These are phyloP conservation scores for Calvadosia cruxmelitensis DNA, from an alignment of 30 jellyfish, hydroid and myxozoan genomes.

Conservation along the genomic window DNA sequence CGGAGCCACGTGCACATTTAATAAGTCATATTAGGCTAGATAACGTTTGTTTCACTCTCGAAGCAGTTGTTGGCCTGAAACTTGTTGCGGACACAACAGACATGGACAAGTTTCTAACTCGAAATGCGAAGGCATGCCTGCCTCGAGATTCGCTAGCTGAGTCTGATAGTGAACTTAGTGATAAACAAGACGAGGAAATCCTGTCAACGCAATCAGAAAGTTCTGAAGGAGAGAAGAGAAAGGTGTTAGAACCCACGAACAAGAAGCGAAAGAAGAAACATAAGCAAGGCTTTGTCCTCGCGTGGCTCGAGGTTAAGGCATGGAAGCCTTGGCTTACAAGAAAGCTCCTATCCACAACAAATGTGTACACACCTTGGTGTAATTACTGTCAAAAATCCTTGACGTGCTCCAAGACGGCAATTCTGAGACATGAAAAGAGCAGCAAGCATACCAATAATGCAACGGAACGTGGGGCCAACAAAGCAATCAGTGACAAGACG, in stretches of 20 bases:
- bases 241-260: neutral
- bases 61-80: too few relatives aligned
- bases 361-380: constrained; percentile 14
- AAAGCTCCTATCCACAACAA: neutral
- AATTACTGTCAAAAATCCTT: neutral
- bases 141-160: too few relatives aligned
- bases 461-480: constrained; percentile 3
- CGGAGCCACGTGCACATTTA: too few relatives aligned
- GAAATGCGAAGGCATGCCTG: too few relatives aligned
- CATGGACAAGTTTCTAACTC: too few relatives aligned
- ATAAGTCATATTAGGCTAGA: too few relatives aligned
- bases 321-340: neutral
- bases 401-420: constrained; percentile 29
- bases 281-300: neutral
- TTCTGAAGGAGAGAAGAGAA: too few relatives aligned
- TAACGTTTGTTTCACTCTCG: too few relatives aligned
- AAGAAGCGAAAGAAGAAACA: neutral
- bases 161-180: too few relatives aligned
- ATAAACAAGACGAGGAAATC: too few relatives aligned
- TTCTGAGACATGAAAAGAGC: constrained; percentile 19
- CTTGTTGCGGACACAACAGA: too few relatives aligned
- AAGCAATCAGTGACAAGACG: constrained; percentile 3
- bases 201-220: too few relatives aligned
- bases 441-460: constrained; percentile 9
- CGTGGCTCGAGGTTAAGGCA: neutral